These are phyloP conservation scores for Meriones unguiculatus DNA, from an alignment of 2,113 vertebrate genomes.

Conservation along the genomic window DNA sequence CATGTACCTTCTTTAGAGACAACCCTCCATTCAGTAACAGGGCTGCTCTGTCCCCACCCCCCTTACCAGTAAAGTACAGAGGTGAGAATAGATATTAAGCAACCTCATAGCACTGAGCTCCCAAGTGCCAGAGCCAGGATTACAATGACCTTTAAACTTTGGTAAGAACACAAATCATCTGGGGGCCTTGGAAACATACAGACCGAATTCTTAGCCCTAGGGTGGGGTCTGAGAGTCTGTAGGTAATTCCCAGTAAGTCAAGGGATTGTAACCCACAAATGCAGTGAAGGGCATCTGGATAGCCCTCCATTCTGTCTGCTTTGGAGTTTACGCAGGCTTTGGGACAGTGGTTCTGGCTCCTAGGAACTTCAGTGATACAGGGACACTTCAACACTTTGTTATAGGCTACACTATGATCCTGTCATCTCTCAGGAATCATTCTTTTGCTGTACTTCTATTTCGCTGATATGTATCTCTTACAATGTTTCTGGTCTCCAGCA, in stretches of 20 bases:
- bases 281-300: conserved; percentile 75
- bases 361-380: not conserved
- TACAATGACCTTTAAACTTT: not conserved
- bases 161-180: not conserved
- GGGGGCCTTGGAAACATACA: not conserved
- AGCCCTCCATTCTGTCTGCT: not conserved
- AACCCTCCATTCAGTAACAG: not conserved
- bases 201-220: conserved; percentile 62
- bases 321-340: too few species aligned
- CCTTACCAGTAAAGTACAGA: not conserved
- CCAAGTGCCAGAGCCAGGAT: not conserved
- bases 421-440: not conserved
- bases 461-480: not conserved
- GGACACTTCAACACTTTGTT: not conserved
- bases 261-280: conserved; percentile 91
- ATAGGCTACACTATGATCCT: not conserved
- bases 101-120: not conserved
- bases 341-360: not conserved
- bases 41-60: too few species aligned
- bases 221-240: conserved; percentile 82
- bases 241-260: not conserved
- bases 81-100: not conserved
- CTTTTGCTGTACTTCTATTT: not conserved
- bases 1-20: not conserved
- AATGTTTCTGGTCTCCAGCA: conserved; percentile 9